Base-by-base conservation (phyloP, 2,797 vertebrate species). In the Helicolenus hilgendorfi region DNA sequence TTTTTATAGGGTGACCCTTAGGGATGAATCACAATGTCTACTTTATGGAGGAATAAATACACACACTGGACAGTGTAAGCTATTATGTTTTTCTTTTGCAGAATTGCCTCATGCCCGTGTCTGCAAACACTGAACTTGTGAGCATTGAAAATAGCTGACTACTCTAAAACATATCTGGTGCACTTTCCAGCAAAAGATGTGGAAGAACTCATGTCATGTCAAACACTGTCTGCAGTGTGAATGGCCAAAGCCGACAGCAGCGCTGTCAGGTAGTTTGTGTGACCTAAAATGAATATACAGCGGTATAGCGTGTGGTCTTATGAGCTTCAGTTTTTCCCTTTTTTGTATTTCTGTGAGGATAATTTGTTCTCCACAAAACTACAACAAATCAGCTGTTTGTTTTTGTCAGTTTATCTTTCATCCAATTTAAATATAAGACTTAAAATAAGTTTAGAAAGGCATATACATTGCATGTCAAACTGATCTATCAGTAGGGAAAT, bases 111-210 rank as follows among this genome's bases (percentile, higher is more conserved):
- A 94, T 91, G 68, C 84, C 29, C 22, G 69, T 53, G 70, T 91
- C 78, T 91, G 86, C 85, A 69, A 91, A 91, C 79, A 26, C 68
- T 24, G 45, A 87, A 85, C 84, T 89, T 68, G 53, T 45, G 73
- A 89, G 82, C 67, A n/a, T 15, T 64, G 79, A 83, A 91, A 94
- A 93, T 18, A 91, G 94, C 95, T 92, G 93, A 94, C 90, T 89
- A 22, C 79, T 82, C 84, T 63, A 33, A 92, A 93, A 93, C 67
- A 81, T 62, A 73, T 84, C 58, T 60, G 41, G 36, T 75, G 84
- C 83, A 83, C 86, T 91, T 77, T 89, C 60, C 81, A 83, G 83
- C 79, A 70, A 69, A 83, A 83, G 62, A 90, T 75, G 64, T 45
- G 68, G 68, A 78, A 76, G 18, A 69, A 49, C 11, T 56, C n/a